Conservation (phyloP, 1,140 invertebrate species). For the Lepidostoma basale region DNA sequence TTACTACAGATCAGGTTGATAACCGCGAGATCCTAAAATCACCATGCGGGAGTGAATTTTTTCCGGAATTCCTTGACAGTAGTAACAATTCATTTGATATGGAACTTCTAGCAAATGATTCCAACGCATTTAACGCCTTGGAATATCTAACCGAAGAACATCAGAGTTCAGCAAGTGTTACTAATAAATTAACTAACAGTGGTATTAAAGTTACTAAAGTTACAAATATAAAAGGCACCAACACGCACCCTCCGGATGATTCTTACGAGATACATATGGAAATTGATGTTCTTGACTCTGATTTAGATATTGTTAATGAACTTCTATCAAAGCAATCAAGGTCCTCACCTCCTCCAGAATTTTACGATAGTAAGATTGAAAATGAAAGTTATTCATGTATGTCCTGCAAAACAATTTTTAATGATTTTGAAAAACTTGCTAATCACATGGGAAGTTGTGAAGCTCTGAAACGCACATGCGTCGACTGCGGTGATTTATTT, state of each 20-base stretch:
- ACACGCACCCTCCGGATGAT: constrained; percentile 21
- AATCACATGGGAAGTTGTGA: constrained; percentile 41
- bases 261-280: constrained; percentile 45
- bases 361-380: neutral
- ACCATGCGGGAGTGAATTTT: constrained; percentile 25
- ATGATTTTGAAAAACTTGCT: constrained; percentile 34
- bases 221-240: constrained; percentile 21
- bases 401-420: constrained; percentile 37
- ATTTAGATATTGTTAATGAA: constrained; percentile 41
- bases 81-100: constrained; percentile 33
- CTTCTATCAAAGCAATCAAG: constrained; percentile 31
- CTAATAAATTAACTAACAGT: constrained; percentile 30
- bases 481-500: constrained; percentile 20
- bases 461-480: constrained; percentile 24
- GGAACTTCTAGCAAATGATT: constrained; percentile 23
- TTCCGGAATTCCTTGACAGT: constrained; percentile 30
- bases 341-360: neutral
- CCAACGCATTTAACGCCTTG: constrained; percentile 13
- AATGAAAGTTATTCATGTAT: constrained; percentile 40
- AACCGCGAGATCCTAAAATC: constrained; percentile 15
- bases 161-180: constrained; percentile 1
- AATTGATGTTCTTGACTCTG: constrained; percentile 42
- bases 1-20: neutral
- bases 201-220: constrained; percentile 39
- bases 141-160: constrained; percentile 29